These are phyloP conservation scores for Ondatra zibethicus DNA, from an alignment of 2,113 vertebrate genomes.

Conservation along the genomic window DNA sequence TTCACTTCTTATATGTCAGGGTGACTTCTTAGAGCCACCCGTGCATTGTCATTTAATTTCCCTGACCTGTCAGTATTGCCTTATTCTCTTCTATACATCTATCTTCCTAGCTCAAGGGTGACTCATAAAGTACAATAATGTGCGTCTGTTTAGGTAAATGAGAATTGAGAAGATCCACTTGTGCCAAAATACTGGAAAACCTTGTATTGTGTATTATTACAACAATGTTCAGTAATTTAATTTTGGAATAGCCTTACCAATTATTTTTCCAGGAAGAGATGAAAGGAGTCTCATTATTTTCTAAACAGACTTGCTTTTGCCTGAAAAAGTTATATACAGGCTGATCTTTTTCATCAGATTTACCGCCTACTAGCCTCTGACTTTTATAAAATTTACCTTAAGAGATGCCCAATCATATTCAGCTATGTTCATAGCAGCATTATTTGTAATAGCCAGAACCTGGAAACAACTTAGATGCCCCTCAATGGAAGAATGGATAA, in stretches of 20 bases:
- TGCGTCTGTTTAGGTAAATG: not conserved
- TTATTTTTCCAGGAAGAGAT: conserved; percentile 3
- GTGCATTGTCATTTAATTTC: not conserved
- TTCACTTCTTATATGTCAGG: not conserved
- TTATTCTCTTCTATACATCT: not conserved
- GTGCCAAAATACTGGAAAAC: not conserved
- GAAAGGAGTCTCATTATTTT: conserved; percentile 24
- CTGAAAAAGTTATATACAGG: not conserved
- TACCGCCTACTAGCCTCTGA: not conserved
- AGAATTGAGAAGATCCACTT: not conserved
- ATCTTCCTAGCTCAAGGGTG: not conserved
- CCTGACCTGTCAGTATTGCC: not conserved
- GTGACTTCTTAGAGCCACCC: not conserved
- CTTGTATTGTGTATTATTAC: not conserved
- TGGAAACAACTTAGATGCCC: no score
- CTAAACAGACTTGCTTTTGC: conserved; percentile 10
- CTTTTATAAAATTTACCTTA: conserved; percentile 17
- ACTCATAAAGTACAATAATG: not conserved
- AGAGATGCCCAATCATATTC: no score
- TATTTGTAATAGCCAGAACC: no score
- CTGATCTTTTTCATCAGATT: not conserved
- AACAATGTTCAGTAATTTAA: not conserved
- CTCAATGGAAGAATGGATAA: no score
- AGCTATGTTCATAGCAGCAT: no score
- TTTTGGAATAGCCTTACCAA: not conserved